Conservation (phyloP, 2,888 invertebrate species). For the Blera fallax region DNA sequence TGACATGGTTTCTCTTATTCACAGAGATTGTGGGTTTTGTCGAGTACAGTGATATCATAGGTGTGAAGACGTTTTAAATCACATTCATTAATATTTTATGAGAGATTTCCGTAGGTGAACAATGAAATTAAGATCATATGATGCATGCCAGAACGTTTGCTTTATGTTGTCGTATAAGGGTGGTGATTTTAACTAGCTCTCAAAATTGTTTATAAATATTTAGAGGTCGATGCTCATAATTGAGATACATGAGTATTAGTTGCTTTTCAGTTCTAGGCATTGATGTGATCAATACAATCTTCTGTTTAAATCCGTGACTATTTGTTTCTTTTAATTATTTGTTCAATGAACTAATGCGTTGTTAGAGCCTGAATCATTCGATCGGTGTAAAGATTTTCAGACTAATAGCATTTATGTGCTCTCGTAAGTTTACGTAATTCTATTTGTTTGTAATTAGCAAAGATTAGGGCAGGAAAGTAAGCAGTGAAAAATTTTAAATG, state of each 20-base stretch:
- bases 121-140: background rate
- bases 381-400: background rate
- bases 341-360: background rate
- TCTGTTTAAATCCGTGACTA: background rate
- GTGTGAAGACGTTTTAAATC: slow-evolving; percentile 7
- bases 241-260: background rate
- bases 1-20: slow-evolving; percentile 9
- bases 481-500: background rate
- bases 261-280: background rate
- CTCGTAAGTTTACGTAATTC: background rate
- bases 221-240: background rate
- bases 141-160: background rate
- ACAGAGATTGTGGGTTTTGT: background rate
- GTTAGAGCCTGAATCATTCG: background rate
- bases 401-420: background rate
- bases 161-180: background rate
- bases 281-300: background rate
- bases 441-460: background rate
- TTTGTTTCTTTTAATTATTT: background rate
- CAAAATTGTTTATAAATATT: slow-evolving; percentile 24
- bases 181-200: background rate
- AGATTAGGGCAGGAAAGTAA: background rate
- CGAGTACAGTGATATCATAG: slow-evolving; percentile 30
- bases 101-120: slow-evolving; percentile 8
- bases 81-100: slow-evolving; percentile 23